phyloP scores from a whole-genome alignment of 1,140 invertebrate genomes.

The Bombus polaris region DNA sequence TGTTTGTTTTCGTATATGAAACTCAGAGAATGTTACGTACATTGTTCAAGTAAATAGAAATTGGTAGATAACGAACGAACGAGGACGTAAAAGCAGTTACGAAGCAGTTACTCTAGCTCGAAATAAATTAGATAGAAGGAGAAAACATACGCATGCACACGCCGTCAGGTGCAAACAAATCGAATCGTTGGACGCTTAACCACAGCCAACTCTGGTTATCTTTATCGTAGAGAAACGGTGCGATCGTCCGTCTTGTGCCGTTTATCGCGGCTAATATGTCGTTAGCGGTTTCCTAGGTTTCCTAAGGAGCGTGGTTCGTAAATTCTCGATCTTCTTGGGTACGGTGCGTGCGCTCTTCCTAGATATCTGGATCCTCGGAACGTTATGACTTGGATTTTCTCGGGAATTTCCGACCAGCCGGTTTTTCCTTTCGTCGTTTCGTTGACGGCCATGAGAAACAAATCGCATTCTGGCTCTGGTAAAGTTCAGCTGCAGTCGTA shows the following conservation, averaged over 20 bases:
- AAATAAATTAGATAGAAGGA: background rate
- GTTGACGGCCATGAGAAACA: background rate
- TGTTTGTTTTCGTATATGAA: too few species aligned
- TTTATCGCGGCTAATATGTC: conserved; percentile 21
- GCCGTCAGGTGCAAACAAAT: background rate
- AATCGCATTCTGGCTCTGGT: background rate
- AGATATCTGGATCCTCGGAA: conserved; percentile 34
- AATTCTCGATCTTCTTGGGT: background rate
- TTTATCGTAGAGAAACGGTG: background rate
- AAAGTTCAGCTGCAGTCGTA: background rate
- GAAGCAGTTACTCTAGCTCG: background rate
- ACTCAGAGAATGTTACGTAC: too few species aligned
- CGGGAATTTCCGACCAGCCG: background rate
- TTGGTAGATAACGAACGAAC: background rate
- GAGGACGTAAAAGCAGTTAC: background rate
- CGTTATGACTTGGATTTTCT: conserved; percentile 28
- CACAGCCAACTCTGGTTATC: background rate
- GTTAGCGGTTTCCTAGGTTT: conserved; percentile 1
- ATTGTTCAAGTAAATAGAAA: background rate
- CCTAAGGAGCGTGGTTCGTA: background rate
- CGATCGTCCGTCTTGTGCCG: background rate
- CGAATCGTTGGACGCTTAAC: background rate
- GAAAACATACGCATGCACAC: background rate
- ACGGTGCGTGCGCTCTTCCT: conserved; percentile 15
- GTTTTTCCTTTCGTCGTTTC: background rate